These are phyloP conservation scores for Forbesichthys papilliferus DNA, from an alignment of 2,113 vertebrate species.

Conservation along the genomic window DNA sequence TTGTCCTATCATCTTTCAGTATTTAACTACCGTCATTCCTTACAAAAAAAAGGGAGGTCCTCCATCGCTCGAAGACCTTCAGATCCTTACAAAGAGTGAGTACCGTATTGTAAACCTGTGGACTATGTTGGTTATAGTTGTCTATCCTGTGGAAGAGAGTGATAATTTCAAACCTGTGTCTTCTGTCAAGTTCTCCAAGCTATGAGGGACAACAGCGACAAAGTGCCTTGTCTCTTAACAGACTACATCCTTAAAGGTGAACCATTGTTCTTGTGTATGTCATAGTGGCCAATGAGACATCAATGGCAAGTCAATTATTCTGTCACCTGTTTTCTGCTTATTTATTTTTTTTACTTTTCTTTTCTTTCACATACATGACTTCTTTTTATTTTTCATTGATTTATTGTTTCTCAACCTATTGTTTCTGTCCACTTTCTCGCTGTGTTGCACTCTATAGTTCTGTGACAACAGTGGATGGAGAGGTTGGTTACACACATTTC, in stretches of 20 bases:
- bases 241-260: constrained; percentile 98
- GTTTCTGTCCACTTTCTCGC: constrained; percentile 59
- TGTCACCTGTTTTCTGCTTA: constrained; percentile 3
- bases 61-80: constrained; percentile 92
- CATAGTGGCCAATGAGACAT: background rate
- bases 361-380: constrained; percentile 12
- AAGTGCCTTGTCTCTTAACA: constrained; percentile 93
- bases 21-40: constrained; percentile 96
- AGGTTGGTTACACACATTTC: constrained; percentile 82
- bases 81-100: constrained; percentile 95
- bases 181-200: constrained; percentile 84
- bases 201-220: constrained; percentile 96
- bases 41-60: constrained; percentile 92
- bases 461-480: constrained; percentile 80
- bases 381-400: constrained; percentile 25
- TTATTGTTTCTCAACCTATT: constrained; percentile 28
- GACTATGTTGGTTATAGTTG: background rate
- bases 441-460: constrained; percentile 83
- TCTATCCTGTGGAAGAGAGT: background rate
- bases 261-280: background rate
- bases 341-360: background rate
- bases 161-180: constrained; percentile 8
- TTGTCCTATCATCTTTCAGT: constrained; percentile 68
- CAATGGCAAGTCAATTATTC: background rate
- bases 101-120: background rate